Evolutionary conservation across 2,113 vertebrate species (phyloP), one percentile per base, ranked within the genome.

Genomic region (Pelobates fuscus): DNA sequence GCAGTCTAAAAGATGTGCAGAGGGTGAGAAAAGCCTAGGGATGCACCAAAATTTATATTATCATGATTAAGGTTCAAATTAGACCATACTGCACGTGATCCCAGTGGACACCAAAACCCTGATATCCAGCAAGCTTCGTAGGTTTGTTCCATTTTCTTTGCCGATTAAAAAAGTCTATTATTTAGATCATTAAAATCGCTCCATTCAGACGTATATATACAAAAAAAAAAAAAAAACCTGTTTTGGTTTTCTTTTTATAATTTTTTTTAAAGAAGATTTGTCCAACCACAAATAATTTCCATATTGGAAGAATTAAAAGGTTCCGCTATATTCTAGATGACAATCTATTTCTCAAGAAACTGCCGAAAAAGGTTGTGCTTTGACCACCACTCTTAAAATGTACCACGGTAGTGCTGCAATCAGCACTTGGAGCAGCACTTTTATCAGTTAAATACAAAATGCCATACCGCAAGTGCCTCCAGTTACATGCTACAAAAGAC

Each of bases 121-220:
- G 2, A 57, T 5, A 55, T 60, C 54, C 72, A 75, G 30, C 60
- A 21, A 29, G 26, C 44, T 49, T 49, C 15, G 44, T 49, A 17
- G 25, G 61, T 46, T 29, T 46, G 37, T 27, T 49, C n/a, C 70
- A 63, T 71, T 2, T 24, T n/a, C n/a, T 72, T 37, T n/a, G 15
- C 14, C 10, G 27, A 46, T 21, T n/a, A 17, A 29, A 10, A 14
- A 60, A 23, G n/a, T 15, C 2, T 8, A 12, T 41, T 41, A 41
- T 41, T 8, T 8, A 41, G 37, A 41, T 41, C n/a, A n/a, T 7
- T 41, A 41, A 41, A 12, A 41, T 41, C 7, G 37, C 7, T 41
- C 37, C 37, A 8, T 41, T 41, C 37, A 8, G 37, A 41, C 14
- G 37, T 12, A 41, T 7, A 41, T 41, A 8, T 12, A 14, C 44